Evolutionary conservation across 2,888 invertebrate genomes (phyloP).

Genomic region (Yponomeuta sedellus): DNA sequence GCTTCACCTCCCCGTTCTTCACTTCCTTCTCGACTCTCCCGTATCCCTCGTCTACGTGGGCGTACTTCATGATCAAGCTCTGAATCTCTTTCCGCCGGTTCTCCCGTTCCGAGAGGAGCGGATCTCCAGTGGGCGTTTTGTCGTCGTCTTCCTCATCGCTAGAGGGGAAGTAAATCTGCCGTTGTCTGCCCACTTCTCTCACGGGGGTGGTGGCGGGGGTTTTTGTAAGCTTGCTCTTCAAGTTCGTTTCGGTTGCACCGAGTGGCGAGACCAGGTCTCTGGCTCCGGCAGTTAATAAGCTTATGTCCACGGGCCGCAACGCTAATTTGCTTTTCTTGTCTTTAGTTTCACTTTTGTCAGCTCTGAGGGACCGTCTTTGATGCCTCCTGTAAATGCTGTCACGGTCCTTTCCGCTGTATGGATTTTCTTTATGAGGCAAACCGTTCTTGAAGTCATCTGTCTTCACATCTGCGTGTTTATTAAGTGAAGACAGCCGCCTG

Average conservation of each 20-base stretch:
- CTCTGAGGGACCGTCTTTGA: constrained; percentile 75
- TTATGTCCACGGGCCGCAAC: constrained; percentile 74
- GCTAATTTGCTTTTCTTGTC: constrained; percentile 68
- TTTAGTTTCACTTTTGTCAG: constrained; percentile 79
- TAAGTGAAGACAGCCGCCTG: constrained; percentile 51
- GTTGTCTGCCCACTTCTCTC: constrained; percentile 57
- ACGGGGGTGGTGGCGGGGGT: constrained; percentile 57
- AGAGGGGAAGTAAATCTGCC: constrained; percentile 67
- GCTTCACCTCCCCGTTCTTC: constrained; percentile 15
- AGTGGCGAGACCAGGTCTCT: constrained; percentile 75
- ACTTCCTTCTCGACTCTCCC: constrained; percentile 58
- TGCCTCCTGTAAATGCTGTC: constrained; percentile 69
- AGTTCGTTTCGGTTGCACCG: constrained; percentile 44
- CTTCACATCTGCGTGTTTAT: constrained; percentile 47
- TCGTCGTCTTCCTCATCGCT: constrained; percentile 73
- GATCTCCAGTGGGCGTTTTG: constrained; percentile 73
- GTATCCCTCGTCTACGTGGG: constrained; percentile 85
- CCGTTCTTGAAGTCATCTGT: constrained; percentile 57
- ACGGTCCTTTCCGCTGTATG: constrained; percentile 62
- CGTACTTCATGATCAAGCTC: constrained; percentile 88
- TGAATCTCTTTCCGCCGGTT: constrained; percentile 89
- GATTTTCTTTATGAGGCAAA: constrained; percentile 37
- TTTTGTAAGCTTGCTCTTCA: constrained; percentile 42
- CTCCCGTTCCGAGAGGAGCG: constrained; percentile 82
- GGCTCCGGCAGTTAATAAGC: constrained; percentile 51